Conservation (phyloP, 2,888 invertebrate genomes). For the Ophion slaviceki region DNA sequence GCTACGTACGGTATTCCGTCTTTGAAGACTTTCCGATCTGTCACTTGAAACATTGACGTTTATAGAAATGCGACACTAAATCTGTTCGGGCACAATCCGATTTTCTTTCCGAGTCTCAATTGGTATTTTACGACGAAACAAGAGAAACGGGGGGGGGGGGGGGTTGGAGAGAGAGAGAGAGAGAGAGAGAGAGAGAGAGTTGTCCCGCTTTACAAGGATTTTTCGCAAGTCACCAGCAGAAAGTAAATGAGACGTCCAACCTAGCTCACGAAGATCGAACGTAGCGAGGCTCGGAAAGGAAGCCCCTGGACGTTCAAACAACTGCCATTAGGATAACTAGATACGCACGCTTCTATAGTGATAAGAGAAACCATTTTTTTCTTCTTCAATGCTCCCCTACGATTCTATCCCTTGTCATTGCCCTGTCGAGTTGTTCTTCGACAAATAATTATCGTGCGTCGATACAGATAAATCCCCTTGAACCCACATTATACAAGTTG, state of each 20-base stretch:
- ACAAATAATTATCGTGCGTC: background rate
- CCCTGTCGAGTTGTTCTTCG: conserved; percentile 10
- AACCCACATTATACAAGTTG: background rate
- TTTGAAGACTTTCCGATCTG: background rate
- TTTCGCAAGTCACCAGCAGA: background rate
- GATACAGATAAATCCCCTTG: conserved; percentile 17
- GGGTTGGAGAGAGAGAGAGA: no score
- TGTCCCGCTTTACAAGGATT: conserved; percentile 13
- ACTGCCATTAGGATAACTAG: conserved; percentile 46
- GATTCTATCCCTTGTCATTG: conserved; percentile 18
- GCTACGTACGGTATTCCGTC: background rate
- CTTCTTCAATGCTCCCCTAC: background rate
- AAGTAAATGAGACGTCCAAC: conserved; percentile 41
- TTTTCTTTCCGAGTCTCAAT: conserved; percentile 5
- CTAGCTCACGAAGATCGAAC: conserved; percentile 35
- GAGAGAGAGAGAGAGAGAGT: background rate
- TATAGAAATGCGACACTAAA: background rate
- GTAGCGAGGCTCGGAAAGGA: conserved; percentile 45
- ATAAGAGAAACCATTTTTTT: background rate
- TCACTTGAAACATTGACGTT: conserved; percentile 8
- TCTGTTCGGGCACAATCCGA: conserved; percentile 8
- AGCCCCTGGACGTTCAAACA: conserved; percentile 29
- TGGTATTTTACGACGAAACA: background rate
- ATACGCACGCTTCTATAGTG: conserved; percentile 10
- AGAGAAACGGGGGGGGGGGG: background rate